These are phyloP conservation scores for Galerucella pusilla DNA, from an alignment of 2,888 invertebrate species.

Conservation along the genomic window DNA sequence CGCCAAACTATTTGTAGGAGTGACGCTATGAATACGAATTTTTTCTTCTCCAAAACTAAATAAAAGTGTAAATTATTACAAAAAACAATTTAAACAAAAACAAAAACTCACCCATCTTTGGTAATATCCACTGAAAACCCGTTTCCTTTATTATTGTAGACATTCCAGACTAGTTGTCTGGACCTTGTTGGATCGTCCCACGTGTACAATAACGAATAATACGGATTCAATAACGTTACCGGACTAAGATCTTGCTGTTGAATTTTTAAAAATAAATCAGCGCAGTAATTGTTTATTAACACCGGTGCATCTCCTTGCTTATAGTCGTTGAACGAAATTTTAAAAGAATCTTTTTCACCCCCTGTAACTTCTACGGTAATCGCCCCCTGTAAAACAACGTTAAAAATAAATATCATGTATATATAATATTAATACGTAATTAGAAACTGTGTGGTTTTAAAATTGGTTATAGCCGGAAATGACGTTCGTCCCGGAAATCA, in stretches of 20 bases:
- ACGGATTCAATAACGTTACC: slow-evolving; percentile 81
- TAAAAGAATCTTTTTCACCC: slow-evolving; percentile 78
- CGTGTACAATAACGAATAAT: slow-evolving; percentile 81
- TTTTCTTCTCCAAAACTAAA: slow-evolving; percentile 76
- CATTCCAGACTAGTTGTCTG: slow-evolving; percentile 81
- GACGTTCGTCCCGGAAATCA: no score
- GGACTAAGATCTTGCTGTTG: slow-evolving; percentile 74
- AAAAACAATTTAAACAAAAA: not conserved
- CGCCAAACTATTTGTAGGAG: slow-evolving; percentile 64
- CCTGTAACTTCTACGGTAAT: slow-evolving; percentile 79
- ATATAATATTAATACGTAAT: slow-evolving; percentile 7
- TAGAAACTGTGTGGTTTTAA: not conserved
- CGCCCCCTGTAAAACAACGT: slow-evolving; percentile 69
- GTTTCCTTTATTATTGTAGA: slow-evolving; percentile 81
- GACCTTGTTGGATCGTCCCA: slow-evolving; percentile 87
- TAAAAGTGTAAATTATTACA: slow-evolving; percentile 23
- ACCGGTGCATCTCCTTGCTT: slow-evolving; percentile 83
- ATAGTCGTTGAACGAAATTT: slow-evolving; percentile 81
- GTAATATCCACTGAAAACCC: slow-evolving; percentile 79
- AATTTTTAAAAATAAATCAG: slow-evolving; percentile 82
- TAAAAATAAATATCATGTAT: not conserved
- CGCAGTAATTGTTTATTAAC: slow-evolving; percentile 85
- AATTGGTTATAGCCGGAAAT: no score
- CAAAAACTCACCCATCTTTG: slow-evolving; percentile 70
- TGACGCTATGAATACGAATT: slow-evolving; percentile 78